Conservation (phyloP, 2,888 invertebrate species). For the Nymphalis c-album region DNA sequence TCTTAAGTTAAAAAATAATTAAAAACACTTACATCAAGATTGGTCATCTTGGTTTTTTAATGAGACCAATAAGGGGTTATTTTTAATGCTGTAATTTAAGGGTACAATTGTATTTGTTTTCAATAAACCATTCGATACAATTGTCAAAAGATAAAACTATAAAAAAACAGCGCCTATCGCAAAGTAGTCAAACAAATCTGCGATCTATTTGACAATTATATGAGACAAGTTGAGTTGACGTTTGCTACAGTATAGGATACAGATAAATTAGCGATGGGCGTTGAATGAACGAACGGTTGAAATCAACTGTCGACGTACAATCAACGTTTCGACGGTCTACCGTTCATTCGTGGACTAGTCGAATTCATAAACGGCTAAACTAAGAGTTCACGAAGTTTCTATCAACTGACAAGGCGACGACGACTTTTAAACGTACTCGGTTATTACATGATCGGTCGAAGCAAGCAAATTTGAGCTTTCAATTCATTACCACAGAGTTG, state of each 20-base stretch:
- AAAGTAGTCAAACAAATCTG: conserved; percentile 22
- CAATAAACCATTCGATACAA: conserved; percentile 10
- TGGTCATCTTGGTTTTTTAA: conserved; percentile 53
- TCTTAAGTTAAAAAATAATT: background rate
- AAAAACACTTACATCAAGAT: conserved; percentile 59
- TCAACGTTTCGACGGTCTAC: too few species aligned
- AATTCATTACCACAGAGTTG: too few species aligned
- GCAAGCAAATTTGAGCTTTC: too few species aligned
- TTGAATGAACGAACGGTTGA: too few species aligned
- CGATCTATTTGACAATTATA: background rate
- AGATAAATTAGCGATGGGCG: too few species aligned
- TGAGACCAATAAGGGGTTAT: background rate
- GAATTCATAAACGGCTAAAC: too few species aligned
- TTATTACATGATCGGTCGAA: too few species aligned
- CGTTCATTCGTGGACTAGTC: too few species aligned
- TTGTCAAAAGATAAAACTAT: conserved; percentile 2
- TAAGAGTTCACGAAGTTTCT: too few species aligned
- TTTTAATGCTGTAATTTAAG: background rate
- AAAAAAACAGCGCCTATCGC: conserved; percentile 21
- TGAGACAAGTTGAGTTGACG: background rate
- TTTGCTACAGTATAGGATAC: background rate
- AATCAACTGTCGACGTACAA: too few species aligned
- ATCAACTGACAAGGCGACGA: too few species aligned
- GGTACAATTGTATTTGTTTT: conserved; percentile 7
- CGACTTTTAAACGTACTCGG: too few species aligned